A percentile compares a stretch with the other conserved stretches of the same genome.
These are phyloP conservation scores for Silurus aristotelis DNA, from an alignment of 2,797 vertebrate genomes.

Conservation along the genomic window DNA sequence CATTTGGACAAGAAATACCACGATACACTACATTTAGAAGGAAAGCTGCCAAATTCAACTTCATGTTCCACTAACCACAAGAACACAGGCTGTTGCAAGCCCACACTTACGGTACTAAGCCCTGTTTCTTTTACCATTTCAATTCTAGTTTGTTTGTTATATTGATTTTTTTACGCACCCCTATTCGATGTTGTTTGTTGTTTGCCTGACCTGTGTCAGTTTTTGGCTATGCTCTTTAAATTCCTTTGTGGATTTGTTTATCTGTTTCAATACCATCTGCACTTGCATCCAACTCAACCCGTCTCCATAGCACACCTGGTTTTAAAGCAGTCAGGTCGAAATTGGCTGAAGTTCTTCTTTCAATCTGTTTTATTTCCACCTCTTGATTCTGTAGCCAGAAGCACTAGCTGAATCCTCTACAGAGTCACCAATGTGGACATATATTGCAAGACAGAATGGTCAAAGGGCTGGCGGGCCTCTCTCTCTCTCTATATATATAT, in stretches of 20 bases:
- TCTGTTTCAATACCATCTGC: not conserved
- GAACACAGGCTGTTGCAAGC: not conserved
- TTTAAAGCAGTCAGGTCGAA: conserved; percentile 59
- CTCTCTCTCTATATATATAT: not conserved
- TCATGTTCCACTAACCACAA: not conserved
- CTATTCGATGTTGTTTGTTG: not conserved
- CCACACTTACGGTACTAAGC: not conserved
- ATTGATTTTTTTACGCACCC: not conserved
- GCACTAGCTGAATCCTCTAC: conserved; percentile 51
- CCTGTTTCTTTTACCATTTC: not conserved
- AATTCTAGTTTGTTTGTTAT: not conserved
- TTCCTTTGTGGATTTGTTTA: not conserved
- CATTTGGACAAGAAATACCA: conserved; percentile 54
- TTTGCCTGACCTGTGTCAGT: no score
- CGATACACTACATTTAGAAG: not conserved
- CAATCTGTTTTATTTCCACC: conserved; percentile 74
- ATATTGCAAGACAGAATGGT: conserved; percentile 59
- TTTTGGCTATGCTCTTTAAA: not conserved
- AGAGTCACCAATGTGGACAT: conserved; percentile 54
- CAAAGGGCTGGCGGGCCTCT: conserved; percentile 40
- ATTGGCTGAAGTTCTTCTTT: conserved; percentile 64
- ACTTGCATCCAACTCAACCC: no score
- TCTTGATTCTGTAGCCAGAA: conserved; percentile 63
- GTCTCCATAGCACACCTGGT: not conserved
- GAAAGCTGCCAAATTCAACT: not conserved